Evolutionary conservation across 2,888 invertebrate genomes (phyloP), one percentile per base, ranked within the genome.

Genomic region (Trissonchulus sp.): DNA sequence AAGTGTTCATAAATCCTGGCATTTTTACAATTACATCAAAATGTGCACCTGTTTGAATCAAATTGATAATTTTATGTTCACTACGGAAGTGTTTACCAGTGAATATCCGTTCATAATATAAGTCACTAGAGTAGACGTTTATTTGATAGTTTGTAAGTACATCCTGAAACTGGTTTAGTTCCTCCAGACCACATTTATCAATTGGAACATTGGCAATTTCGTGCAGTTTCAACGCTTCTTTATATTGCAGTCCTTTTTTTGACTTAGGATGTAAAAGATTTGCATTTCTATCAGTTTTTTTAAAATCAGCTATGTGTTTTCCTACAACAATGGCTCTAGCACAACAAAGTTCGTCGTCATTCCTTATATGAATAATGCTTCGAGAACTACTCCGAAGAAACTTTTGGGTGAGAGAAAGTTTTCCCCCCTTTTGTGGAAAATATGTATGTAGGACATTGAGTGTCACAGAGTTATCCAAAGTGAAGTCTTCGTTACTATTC

Each of bases 21-120:
- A 60, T n/a, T 18, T n/a, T 60, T 60, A 18, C n/a, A 18, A 60
- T n/a, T 18, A 60, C 60, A 60, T 60, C 60, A 60, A 60, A 60
- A 60, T 60, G 60, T 18, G 18, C 60, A 60, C n/a, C n/a, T 18
- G 18, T 60, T 60, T 18, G n/a, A 18, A 60, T 18, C n/a, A 60
- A 60, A 60, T 60, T 18, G 18, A 60, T 18, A 18, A 18, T 60
- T 60, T n/a, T 60, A 18, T 60, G 18, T 18, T 60, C 60, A n/a
- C n/a, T n/a, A n/a, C n/a, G n/a, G n/a, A n/a, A n/a, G n/a, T 60
- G 18, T 18, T 60, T 60, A 60, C 60, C 60, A 60, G 18, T 60
- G 38, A 71, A 76, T 33, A 77, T 77, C n/a, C n/a, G n/a, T n/a
- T n/a, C n/a, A 60, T 18, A 18, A 60, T 60, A 18, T 60, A 18